A percentile compares a stretch with the other conserved stretches of the same genome.
phyloP scores from a whole-genome alignment of 2,888 invertebrate species.

The Conops quadrifasciatus region DNA sequence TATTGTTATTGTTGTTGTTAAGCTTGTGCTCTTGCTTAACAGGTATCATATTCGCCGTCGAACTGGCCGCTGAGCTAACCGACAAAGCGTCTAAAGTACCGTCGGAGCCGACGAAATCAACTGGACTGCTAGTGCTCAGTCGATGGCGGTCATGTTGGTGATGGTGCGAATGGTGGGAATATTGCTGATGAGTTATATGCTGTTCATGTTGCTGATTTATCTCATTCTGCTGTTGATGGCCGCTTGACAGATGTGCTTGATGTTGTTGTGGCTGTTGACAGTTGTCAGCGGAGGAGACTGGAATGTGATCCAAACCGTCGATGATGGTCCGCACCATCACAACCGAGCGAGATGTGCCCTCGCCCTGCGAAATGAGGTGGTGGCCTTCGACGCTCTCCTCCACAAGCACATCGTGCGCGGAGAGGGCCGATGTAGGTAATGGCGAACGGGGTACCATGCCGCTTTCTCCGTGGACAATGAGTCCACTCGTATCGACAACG shows the following conservation, averaged over 20 bases:
- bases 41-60: conserved; percentile 46
- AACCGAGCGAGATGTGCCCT: conserved; percentile 49
- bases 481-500: conserved; percentile 60
- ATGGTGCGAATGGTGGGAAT: conserved; percentile 43
- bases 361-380: conserved; percentile 2
- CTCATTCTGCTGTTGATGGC: conserved; percentile 38
- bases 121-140: conserved; percentile 48
- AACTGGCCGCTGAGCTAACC: conserved; percentile 47
- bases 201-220: conserved; percentile 39
- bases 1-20: conserved; percentile 48
- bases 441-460: conserved; percentile 52
- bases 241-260: conserved; percentile 47
- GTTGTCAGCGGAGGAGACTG: conserved; percentile 42
- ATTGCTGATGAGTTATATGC: conserved; percentile 47
- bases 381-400: conserved; percentile 39
- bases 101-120: conserved; percentile 54
- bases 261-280: conserved; percentile 36
- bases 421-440: conserved; percentile 39
- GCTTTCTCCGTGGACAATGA: conserved; percentile 50
- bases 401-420: conserved; percentile 40
- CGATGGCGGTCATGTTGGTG: conserved; percentile 48
- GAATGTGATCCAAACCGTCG: conserved; percentile 51
- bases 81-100: conserved; percentile 55
- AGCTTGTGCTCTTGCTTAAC: conserved; percentile 59
- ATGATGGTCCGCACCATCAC: conserved; percentile 61